Evolutionary conservation across 2,797 vertebrate genomes (phyloP), one percentile per base, ranked within the genome.

Genomic region (Notolabrus celidotus): DNA sequence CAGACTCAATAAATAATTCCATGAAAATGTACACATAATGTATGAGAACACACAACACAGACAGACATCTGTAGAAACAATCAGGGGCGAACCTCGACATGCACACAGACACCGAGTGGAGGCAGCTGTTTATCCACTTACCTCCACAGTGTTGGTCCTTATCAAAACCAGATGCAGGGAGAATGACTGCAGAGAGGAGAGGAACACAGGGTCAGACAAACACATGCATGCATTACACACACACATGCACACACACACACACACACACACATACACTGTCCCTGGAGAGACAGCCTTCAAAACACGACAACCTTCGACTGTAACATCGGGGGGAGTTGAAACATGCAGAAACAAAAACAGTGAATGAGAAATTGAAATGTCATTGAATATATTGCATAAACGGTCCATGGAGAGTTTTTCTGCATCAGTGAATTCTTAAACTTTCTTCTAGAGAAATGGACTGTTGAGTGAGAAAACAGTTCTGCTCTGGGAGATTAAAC

Each of bases 81-180:
- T 60, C 15, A n/a, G 65, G 66, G 65, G 16, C 31, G 14, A 7
- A 61, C 51, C 51, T 52, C 10, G 29, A 58, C 81, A 70, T 67
- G 85, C 69, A 71, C 54, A 67, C 63, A 68, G 58, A 67, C 31
- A 78, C 70, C 34, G 27, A 66, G 68, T 1, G 49, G 20, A 60
- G 72, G 76, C 84, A 78, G 83, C 76, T 79, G 83, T 82, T 89
- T 74, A 91, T 88, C 90, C 86, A 93, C 94, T 94, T 95, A 99
- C 98, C 96, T 94, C 95, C 96, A 84, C 98, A 99, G 79, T 94
- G 92, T 1, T 94, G 92, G 86, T 95, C 94, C 89, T 97, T 96
- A 74, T 99, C 97, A 72, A 97, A 95, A 89, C 97, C 96, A 82
- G 98, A 99, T 60, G 97, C 97, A 63, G 97, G 95, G 79, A 99